phyloP scores from a whole-genome alignment of 1,140 invertebrate genomes.

The Drosophila pruinosa region DNA sequence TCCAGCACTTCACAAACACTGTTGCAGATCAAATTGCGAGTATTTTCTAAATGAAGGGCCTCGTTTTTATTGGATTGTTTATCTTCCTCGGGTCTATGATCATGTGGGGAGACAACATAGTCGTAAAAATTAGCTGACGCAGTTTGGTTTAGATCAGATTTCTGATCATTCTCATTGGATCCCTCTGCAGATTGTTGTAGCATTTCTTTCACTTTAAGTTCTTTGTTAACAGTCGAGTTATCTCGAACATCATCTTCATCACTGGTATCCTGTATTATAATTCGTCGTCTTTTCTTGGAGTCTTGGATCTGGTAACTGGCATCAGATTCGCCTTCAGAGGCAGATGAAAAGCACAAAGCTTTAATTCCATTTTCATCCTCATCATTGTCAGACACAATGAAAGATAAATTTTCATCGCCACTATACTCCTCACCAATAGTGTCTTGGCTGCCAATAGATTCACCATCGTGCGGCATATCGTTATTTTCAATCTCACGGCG shows the following conservation, averaged over 20 bases:
- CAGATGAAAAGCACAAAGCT: constrained; percentile 44
- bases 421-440: constrained; percentile 46
- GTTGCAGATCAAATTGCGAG: background rate
- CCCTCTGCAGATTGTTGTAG: background rate
- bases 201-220: background rate
- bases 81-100: background rate
- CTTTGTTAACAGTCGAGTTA: background rate
- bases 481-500: constrained; percentile 62
- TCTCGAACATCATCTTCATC: constrained; percentile 22
- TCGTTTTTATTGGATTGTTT: background rate
- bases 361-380: constrained; percentile 13
- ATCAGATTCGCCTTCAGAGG: constrained; percentile 22
- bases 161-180: background rate
- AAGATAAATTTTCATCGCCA: constrained; percentile 52
- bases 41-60: background rate
- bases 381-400: constrained; percentile 62
- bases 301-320: background rate
- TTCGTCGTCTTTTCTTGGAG: constrained; percentile 39
- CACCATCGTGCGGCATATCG: constrained; percentile 56
- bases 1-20: constrained; percentile 23
- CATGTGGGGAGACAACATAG: background rate
- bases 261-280: constrained; percentile 38
- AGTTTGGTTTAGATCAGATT: background rate
- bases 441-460: constrained; percentile 75
- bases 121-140: background rate